Evolutionary conservation across 2,797 vertebrate species (phyloP).

Genomic region (Denticeps clupeoides): DNA sequence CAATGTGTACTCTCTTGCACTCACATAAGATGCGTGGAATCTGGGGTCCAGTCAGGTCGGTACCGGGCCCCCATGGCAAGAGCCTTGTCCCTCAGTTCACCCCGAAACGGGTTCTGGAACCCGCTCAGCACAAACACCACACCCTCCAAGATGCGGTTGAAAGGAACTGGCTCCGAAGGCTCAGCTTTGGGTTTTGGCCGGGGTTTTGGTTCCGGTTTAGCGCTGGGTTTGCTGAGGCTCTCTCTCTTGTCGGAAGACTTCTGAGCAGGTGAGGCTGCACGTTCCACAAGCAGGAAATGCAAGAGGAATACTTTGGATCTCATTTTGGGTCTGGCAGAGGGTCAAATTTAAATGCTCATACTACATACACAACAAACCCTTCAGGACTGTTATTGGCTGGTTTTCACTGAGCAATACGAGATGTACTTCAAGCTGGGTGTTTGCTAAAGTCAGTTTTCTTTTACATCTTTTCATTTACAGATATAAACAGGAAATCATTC

Average conservation of each 20-base stretch:
- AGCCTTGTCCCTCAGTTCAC: slow-evolving; percentile 78
- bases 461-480: no score
- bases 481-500: no score
- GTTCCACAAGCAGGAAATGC: no score
- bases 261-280: slow-evolving; percentile 37
- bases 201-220: slow-evolving; percentile 32
- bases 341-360: no score
- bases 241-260: slow-evolving; percentile 41
- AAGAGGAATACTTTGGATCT: no score
- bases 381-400: no score
- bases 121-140: slow-evolving; percentile 83
- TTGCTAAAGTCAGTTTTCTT: no score
- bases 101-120: slow-evolving; percentile 83
- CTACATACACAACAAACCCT: no score
- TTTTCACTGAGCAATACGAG: no score
- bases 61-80: slow-evolving; percentile 81
- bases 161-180: slow-evolving; percentile 38
- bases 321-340: no score
- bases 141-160: slow-evolving; percentile 63
- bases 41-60: slow-evolving; percentile 72
- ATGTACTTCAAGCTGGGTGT: no score
- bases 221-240: slow-evolving; percentile 34
- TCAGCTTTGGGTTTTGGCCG: slow-evolving; percentile 15
- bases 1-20: no score
- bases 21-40: slow-evolving; percentile 83